Evolutionary conservation across 2,888 invertebrate genomes (phyloP).

Genomic region (Athalia cordata): DNA sequence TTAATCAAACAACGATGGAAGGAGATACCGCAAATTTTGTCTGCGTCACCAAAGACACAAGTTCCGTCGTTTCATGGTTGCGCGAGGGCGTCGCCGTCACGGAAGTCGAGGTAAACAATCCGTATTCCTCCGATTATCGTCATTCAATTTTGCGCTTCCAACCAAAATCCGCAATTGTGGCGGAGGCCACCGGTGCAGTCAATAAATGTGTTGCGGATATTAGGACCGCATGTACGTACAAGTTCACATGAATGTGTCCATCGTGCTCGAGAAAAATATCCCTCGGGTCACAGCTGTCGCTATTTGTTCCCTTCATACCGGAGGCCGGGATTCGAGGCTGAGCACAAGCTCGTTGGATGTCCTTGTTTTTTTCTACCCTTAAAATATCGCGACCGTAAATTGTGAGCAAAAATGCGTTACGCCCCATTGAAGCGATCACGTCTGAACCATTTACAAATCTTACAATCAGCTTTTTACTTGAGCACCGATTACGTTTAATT

Average conservation of each 20-base stretch:
- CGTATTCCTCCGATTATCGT: background rate
- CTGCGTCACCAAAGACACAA: conserved; percentile 86
- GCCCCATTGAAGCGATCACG: too few species aligned
- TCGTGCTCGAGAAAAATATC: conserved; percentile 16
- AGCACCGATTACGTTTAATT: background rate
- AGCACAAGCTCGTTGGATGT: background rate
- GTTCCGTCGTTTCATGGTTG: conserved; percentile 77
- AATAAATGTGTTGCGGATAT: too few species aligned
- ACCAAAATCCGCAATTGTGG: background rate
- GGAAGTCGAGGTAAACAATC: conserved; percentile 67
- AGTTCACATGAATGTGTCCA: background rate
- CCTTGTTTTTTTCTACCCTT: background rate
- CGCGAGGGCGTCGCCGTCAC: conserved; percentile 74
- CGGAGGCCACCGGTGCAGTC: too few species aligned
- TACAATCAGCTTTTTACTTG: too few species aligned
- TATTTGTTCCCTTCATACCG: conserved; percentile 15
- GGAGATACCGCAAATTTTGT: conserved; percentile 88
- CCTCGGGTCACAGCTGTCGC: conserved; percentile 13
- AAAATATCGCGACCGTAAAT: background rate
- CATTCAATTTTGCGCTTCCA: background rate
- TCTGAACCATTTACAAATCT: background rate
- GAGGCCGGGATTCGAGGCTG: background rate
- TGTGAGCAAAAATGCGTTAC: background rate
- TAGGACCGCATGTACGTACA: background rate
- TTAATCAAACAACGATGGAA: conserved; percentile 91